Evolutionary conservation across 2,888 invertebrate genomes (phyloP).

Genomic region (Standfussiana lucernea): DNA sequence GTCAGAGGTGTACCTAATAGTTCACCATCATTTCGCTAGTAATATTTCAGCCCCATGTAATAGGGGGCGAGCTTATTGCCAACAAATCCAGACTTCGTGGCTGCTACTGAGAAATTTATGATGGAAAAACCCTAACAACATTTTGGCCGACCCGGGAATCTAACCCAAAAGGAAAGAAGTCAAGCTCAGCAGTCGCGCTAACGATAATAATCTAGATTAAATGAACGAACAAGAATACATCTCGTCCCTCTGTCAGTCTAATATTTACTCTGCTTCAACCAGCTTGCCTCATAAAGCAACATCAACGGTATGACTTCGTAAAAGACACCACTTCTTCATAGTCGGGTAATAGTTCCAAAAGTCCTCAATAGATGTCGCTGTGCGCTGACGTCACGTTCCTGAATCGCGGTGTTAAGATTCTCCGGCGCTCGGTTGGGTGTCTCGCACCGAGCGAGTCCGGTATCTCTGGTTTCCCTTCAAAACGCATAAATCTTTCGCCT

Average conservation of each 20-base stretch:
- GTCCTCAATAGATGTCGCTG: slow-evolving; percentile 18
- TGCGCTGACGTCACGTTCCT: background rate
- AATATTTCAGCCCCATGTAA: no score
- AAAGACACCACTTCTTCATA: background rate
- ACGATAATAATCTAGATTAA: background rate
- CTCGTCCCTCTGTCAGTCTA: background rate
- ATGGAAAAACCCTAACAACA: no score
- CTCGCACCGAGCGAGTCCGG: fast-evolving
- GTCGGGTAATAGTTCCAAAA: background rate
- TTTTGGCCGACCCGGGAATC: no score
- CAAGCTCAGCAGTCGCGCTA: no score
- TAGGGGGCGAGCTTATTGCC: no score
- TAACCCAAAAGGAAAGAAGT: no score
- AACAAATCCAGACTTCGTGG: no score
- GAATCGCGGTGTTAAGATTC: slow-evolving; percentile 39
- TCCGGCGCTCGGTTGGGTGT: slow-evolving; percentile 37
- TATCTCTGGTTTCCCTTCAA: slow-evolving; percentile 92
- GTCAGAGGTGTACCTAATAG: no score
- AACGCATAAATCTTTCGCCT: slow-evolving; percentile 94
- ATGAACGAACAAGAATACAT: background rate
- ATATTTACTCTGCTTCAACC: background rate
- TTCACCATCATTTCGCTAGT: no score
- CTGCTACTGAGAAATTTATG: no score
- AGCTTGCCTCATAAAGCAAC: background rate
- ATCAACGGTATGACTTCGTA: background rate